phyloP scores from a whole-genome alignment of 2,888 invertebrate species.

The Tridacna crocea region DNA sequence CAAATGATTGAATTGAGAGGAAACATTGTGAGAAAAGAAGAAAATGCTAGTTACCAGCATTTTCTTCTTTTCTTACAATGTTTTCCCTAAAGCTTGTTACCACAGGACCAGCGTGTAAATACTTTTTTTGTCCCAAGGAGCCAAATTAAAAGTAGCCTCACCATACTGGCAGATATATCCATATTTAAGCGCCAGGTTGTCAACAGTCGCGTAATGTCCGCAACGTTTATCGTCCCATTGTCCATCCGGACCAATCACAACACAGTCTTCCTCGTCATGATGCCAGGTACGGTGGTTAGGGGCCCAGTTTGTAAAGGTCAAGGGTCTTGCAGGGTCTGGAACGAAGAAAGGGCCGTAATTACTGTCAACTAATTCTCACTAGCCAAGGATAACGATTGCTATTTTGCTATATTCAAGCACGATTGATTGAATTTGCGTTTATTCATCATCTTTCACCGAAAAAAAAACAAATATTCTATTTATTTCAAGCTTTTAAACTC shows the following conservation, averaged over 20 bases:
- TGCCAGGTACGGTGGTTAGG: background rate
- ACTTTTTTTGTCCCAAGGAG: too few species aligned
- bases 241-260: slow-evolving; percentile 1
- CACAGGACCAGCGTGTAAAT: too few species aligned
- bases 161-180: slow-evolving; percentile 29
- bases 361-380: too few species aligned
- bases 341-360: background rate
- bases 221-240: slow-evolving; percentile 30
- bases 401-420: too few species aligned
- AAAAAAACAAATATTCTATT: too few species aligned
- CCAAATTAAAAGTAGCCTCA: background rate
- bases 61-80: background rate
- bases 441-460: too few species aligned
- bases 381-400: too few species aligned
- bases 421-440: too few species aligned
- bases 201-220: slow-evolving; percentile 11
- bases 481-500: too few species aligned
- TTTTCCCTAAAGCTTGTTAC: background rate
- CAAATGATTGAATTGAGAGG: too few species aligned
- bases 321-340: background rate
- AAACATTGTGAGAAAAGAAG: too few species aligned
- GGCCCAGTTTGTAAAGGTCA: slow-evolving; percentile 24
- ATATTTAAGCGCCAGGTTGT: background rate
- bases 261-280: slow-evolving; percentile 29
- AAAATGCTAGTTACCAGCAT: too few species aligned